phyloP scores from a whole-genome alignment of 2,113 vertebrate species.

The Antechinus flavipes region DNA sequence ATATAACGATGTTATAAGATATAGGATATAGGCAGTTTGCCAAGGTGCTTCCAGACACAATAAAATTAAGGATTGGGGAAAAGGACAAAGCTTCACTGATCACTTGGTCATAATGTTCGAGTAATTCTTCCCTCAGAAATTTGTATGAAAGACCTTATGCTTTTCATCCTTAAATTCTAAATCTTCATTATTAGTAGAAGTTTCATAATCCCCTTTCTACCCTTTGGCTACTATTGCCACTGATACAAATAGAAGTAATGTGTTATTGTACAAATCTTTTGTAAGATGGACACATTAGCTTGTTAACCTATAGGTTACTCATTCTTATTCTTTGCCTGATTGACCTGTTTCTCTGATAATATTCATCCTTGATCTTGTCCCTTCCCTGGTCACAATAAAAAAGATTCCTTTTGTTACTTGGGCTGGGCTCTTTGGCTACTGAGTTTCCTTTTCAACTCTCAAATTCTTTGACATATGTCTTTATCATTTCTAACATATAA shows the following conservation, averaged over 20 bases:
- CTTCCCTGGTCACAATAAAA: neutral
- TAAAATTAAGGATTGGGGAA: neutral
- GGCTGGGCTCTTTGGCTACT: neutral
- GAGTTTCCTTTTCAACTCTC: neutral
- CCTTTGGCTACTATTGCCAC: neutral
- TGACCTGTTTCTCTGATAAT: neutral
- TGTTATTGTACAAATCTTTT: neutral
- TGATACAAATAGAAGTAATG: neutral
- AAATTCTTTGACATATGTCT: neutral
- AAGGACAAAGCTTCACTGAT: neutral
- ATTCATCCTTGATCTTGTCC: neutral
- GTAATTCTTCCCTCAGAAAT: neutral
- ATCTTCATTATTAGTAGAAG: neutral
- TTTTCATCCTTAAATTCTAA: neutral
- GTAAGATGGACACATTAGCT: neutral
- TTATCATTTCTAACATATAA: neutral
- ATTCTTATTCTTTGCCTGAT: neutral
- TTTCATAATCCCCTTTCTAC: neutral
- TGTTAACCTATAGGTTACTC: neutral
- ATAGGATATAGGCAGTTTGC: neutral
- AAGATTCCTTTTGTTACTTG: neutral
- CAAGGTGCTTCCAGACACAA: neutral
- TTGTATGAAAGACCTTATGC: neutral
- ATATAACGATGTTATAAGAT: neutral
- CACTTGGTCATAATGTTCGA: neutral